Evolutionary conservation across 1,140 invertebrate species (phyloP).

Genomic region (Drosophila repleta): DNA sequence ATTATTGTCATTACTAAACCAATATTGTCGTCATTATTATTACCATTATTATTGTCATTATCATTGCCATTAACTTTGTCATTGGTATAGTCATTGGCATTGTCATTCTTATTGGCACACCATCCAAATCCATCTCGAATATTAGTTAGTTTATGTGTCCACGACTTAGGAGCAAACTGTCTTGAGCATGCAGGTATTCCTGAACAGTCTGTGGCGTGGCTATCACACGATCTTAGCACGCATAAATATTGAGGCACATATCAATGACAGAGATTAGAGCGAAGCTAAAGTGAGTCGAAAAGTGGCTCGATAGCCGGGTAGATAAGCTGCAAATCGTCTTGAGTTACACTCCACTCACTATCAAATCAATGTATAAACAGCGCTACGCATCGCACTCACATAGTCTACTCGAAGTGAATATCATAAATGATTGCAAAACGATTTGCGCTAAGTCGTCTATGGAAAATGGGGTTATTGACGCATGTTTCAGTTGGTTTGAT

Average conservation of each 20-base stretch:
- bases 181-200: neutral
- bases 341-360: constrained; percentile 27
- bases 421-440: constrained; percentile 51
- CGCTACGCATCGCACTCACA: constrained; percentile 6
- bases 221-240: constrained; percentile 49
- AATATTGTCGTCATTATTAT: too few species aligned
- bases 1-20: too few species aligned
- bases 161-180: neutral
- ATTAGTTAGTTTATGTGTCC: too few species aligned
- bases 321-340: constrained; percentile 53
- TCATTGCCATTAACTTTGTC: too few species aligned
- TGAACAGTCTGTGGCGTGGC: constrained; percentile 1
- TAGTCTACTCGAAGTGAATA: constrained; percentile 53
- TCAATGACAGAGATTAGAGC: constrained; percentile 35
- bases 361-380: constrained; percentile 14
- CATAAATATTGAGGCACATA: constrained; percentile 59
- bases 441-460: constrained; percentile 45
- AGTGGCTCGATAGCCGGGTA: constrained; percentile 49
- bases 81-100: too few species aligned
- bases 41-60: too few species aligned
- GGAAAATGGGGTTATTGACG: constrained; percentile 75
- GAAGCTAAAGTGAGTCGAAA: constrained; percentile 44
- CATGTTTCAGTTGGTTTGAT: constrained; percentile 56
- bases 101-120: too few species aligned
- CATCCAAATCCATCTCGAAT: too few species aligned